phyloP scores from a whole-genome alignment of 1,140 invertebrate genomes.

The Neotoxoptera formosana region DNA sequence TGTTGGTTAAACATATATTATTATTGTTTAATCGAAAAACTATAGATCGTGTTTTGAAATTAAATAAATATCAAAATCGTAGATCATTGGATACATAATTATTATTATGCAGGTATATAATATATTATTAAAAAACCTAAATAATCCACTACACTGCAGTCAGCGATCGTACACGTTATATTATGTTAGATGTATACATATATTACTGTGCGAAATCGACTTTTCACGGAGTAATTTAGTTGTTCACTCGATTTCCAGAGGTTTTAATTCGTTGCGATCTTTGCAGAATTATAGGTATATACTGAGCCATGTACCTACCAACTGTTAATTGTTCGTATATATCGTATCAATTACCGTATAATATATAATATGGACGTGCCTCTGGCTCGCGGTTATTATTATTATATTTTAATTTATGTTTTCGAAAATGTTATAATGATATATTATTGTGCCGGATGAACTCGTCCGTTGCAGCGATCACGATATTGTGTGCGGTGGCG shows the following conservation, averaged over 20 bases:
- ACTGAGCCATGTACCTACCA: background rate
- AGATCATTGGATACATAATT: background rate
- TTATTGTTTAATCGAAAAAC: background rate
- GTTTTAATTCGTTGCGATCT: background rate
- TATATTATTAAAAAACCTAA: background rate
- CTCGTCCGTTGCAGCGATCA: background rate
- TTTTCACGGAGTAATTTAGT: background rate
- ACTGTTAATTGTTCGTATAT: background rate
- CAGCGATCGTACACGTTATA: background rate
- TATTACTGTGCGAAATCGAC: background rate
- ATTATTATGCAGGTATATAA: background rate
- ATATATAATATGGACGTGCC: background rate
- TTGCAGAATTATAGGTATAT: background rate
- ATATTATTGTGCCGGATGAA: background rate
- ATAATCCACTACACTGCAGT: background rate
- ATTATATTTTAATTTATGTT: background rate
- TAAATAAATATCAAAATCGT: background rate
- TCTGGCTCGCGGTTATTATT: background rate
- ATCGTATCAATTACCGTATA: background rate
- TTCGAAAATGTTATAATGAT: background rate
- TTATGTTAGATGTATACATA: background rate
- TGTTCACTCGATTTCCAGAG: background rate
- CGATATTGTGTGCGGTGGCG: background rate
- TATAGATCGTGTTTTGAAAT: background rate
- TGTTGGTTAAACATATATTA: background rate